These are phyloP conservation scores for Bettongia penicillata DNA, from an alignment of 2,113 vertebrate genomes.

Conservation along the genomic window DNA sequence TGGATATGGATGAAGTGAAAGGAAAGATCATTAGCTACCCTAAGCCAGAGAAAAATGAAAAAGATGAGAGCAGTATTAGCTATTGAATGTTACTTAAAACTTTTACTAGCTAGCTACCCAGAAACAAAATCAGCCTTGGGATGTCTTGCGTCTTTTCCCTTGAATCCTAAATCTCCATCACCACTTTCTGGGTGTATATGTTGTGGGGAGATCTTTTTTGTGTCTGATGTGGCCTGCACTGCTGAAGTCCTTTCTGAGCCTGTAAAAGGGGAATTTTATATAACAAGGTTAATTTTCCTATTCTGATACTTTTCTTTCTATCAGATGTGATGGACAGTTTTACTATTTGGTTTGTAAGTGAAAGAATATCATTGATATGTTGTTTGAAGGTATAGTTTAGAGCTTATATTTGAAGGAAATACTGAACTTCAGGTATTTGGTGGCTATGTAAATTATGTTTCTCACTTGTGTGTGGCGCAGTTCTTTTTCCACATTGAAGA, in stretches of 20 bases:
- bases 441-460: background rate
- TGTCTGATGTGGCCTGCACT: background rate
- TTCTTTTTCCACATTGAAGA: background rate
- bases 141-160: background rate
- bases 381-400: conserved; percentile 29
- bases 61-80: background rate
- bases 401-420: background rate
- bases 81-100: background rate
- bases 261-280: background rate
- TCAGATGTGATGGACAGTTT: conserved; percentile 20
- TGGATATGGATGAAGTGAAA: background rate
- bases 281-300: background rate
- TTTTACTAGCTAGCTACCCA: background rate
- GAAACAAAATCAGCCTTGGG: background rate
- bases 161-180: background rate
- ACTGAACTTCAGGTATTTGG: background rate
- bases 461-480: background rate
- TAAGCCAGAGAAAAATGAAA: background rate
- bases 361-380: background rate
- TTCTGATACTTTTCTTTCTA: background rate
- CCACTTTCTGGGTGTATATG: background rate
- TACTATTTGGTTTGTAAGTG: conserved; percentile 30
- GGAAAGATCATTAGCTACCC: background rate
- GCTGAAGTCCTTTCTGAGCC: background rate
- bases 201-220: background rate